Conservation (phyloP, 2,888 invertebrate species). For the Tolmerus cingulatus region DNA sequence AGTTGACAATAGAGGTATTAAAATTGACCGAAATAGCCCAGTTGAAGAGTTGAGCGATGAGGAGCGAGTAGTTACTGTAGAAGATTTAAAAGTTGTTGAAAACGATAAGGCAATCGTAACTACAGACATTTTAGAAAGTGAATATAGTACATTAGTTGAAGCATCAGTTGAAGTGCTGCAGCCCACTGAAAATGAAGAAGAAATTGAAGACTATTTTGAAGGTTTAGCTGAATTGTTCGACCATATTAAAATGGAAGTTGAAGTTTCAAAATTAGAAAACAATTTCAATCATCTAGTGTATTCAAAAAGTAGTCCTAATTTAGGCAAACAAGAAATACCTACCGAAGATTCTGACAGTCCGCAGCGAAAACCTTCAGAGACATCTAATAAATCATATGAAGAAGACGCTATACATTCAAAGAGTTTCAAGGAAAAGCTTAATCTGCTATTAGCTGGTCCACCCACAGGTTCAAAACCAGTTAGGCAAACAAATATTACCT, state of each 20-base stretch:
- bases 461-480: not conserved
- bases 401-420: slow-evolving; percentile 56
- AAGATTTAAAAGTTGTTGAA: not conserved
- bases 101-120: not conserved
- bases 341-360: not conserved
- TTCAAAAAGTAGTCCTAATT: not conserved
- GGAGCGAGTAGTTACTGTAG: not conserved
- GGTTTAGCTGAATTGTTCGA: not conserved
- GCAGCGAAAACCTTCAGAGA: slow-evolving; percentile 48
- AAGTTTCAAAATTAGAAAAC: not conserved
- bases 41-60: not conserved
- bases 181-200: slow-evolving; percentile 25
- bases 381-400: not conserved
- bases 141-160: not conserved
- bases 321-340: not conserved
- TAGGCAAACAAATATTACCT: not conserved
- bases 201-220: not conserved
- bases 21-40: slow-evolving; percentile 47
- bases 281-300: not conserved
- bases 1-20: not conserved
- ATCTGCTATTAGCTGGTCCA: slow-evolving; percentile 50
- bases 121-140: not conserved
- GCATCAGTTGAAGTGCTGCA: not conserved
- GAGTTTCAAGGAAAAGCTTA: slow-evolving; percentile 56
- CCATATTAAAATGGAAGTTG: not conserved